These are phyloP conservation scores for Rhynchonycteris naso DNA, from an alignment of 2,797 vertebrate species.

Conservation along the genomic window DNA sequence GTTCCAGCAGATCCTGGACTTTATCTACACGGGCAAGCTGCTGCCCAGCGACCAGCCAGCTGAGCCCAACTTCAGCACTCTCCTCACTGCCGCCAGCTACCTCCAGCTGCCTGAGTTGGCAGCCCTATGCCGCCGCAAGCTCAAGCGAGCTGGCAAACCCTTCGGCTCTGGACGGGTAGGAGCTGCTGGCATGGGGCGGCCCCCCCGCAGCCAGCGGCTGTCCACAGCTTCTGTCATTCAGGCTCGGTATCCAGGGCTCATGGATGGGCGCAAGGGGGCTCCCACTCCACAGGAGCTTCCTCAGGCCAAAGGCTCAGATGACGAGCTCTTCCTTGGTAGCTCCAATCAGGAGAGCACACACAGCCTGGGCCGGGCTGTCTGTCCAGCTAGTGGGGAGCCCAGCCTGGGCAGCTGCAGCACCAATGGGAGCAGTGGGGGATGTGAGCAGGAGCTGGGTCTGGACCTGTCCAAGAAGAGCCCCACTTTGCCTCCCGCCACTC, in stretches of 20 bases:
- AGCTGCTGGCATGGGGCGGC: constrained; percentile 87
- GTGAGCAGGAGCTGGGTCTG: constrained; percentile 93
- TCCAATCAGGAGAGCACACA: constrained; percentile 88
- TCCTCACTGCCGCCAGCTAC: constrained; percentile 99
- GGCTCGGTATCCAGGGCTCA: constrained; percentile 91
- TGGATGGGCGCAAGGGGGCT: constrained; percentile 87
- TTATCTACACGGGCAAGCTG: constrained; percentile 98
- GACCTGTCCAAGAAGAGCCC: constrained; percentile 98
- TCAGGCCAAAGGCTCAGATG: constrained; percentile 93
- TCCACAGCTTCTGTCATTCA: constrained; percentile 92
- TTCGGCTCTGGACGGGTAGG: constrained; percentile 89
- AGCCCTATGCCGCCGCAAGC: constrained; percentile 96
- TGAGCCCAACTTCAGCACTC: constrained; percentile 95
- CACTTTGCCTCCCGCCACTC: constrained; percentile 87
- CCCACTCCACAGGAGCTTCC: constrained; percentile 87
- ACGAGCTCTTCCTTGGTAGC: constrained; percentile 92
- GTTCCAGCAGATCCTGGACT: constrained; percentile 98
- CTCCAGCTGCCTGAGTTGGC: constrained; percentile 99
- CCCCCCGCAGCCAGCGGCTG: constrained; percentile 93
- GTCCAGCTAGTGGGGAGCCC: constrained; percentile 81
- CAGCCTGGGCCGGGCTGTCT: constrained; percentile 84
- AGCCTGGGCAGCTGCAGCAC: constrained; percentile 89
- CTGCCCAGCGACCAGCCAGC: constrained; percentile 93
- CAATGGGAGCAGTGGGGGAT: constrained; percentile 90
- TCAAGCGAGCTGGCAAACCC: constrained; percentile 93